Percentiles rank a stretch among this genome's conserved stretches.
Conservation (phyloP, 2,888 invertebrate genomes). For the Cenopis cana region DNA sequence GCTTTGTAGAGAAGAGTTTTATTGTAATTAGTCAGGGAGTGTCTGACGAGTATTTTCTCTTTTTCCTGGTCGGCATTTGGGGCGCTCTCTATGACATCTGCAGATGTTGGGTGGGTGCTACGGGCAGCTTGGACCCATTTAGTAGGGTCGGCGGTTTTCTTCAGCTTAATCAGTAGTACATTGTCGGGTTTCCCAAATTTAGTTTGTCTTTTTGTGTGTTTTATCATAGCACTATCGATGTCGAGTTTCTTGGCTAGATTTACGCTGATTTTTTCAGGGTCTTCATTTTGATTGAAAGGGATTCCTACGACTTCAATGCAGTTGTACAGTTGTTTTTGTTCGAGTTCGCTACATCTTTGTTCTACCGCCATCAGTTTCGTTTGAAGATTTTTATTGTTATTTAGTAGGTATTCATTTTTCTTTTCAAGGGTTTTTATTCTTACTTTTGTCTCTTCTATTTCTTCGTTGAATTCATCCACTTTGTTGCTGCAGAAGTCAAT, state of each 20-base stretch:
- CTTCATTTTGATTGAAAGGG: background rate
- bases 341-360: slow-evolving; percentile 1
- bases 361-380: background rate
- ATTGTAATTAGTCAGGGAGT: background rate
- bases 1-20: background rate
- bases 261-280: background rate
- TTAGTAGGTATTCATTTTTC: background rate
- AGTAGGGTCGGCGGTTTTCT: background rate
- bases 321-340: background rate
- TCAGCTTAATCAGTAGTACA: background rate
- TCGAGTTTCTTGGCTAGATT: background rate
- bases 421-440: background rate
- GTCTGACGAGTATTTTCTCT: background rate
- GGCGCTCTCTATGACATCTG: background rate
- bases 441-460: background rate
- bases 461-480: slow-evolving; percentile 1
- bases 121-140: slow-evolving; percentile 3
- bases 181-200: slow-evolving; percentile 2
- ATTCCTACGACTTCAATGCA: background rate
- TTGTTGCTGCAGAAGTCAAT: background rate
- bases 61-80: background rate
- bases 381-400: background rate
- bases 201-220: background rate
- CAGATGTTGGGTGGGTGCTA: background rate
- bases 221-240: background rate